A percentile compares a stretch with the other conserved stretches of the same genome.
phyloP scores from a whole-genome alignment of 1,140 invertebrate genomes.

The Homalodisca vitripennis region DNA sequence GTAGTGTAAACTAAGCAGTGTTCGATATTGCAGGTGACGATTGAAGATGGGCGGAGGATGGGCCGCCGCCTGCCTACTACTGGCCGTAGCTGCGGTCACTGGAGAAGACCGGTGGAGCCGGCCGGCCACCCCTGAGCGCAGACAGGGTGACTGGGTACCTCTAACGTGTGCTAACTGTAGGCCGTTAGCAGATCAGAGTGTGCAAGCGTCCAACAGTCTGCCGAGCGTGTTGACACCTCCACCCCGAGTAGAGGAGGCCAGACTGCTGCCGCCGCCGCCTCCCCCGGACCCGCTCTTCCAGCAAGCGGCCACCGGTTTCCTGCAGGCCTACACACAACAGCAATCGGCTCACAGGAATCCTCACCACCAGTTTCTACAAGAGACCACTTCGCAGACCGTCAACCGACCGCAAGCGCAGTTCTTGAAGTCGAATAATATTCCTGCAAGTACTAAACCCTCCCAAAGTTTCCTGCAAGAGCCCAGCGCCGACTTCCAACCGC shows the following conservation, averaged over 20 bases:
- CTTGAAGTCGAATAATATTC: neutral
- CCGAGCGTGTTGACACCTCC: conserved; percentile 32
- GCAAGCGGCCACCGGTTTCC: conserved; percentile 19
- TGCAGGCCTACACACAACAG: conserved; percentile 17
- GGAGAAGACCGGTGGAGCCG: conserved; percentile 35
- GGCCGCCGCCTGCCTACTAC: neutral
- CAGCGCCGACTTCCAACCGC: neutral
- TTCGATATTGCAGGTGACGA: too few species aligned
- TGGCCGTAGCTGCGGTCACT: neutral
- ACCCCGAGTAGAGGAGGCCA: conserved; percentile 12
- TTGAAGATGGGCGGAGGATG: neutral
- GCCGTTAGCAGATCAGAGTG: conserved; percentile 1
- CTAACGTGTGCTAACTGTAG: conserved; percentile 21
- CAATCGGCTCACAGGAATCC: conserved; percentile 15
- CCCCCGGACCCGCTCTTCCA: conserved; percentile 12
- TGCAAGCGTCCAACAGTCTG: conserved; percentile 1
- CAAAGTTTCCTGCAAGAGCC: conserved; percentile 8
- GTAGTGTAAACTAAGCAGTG: too few species aligned
- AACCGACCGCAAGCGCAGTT: conserved; percentile 13
- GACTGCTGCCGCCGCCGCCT: conserved; percentile 27
- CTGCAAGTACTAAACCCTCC: neutral
- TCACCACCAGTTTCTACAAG: conserved; percentile 17
- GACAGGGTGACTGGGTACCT: conserved; percentile 36
- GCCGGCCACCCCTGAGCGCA: conserved; percentile 20
- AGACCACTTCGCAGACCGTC: neutral